Evolutionary conservation across 1,140 invertebrate species (phyloP).

Genomic region (Goniozus legneri): DNA sequence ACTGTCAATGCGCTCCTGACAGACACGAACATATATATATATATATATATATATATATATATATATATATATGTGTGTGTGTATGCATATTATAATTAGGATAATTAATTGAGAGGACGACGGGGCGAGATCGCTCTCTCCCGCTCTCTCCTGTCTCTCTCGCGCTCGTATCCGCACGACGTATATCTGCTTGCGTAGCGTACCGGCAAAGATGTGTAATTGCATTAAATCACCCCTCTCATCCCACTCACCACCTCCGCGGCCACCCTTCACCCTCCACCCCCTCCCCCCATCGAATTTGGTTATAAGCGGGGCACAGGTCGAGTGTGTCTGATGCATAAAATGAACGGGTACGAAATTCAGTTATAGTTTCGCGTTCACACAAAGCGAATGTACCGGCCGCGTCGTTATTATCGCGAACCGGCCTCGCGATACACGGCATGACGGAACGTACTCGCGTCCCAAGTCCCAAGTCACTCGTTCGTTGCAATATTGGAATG

Average conservation of each 20-base stretch:
- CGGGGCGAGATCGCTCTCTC: no score
- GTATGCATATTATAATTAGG: conserved; percentile 13
- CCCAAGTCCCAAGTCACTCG: no score
- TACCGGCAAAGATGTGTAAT: conserved; percentile 33
- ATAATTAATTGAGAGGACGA: no score
- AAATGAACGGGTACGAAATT: conserved; percentile 36
- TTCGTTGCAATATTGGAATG: no score
- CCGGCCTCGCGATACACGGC: conserved; percentile 32
- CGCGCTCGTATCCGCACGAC: no score
- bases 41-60: conserved; percentile 11
- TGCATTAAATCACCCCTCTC: no score
- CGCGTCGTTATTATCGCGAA: conserved; percentile 33
- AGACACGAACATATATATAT: no score
- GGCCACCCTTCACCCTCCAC: no score
- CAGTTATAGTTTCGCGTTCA: conserved; percentile 36
- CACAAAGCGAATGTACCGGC: conserved; percentile 31
- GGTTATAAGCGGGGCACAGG: conserved; percentile 35
- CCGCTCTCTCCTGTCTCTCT: no score
- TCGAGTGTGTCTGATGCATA: conserved; percentile 38
- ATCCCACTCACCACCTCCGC: no score
- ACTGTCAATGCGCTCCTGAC: no score
- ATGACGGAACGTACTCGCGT: conserved; percentile 32
- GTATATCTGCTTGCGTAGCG: conserved; percentile 20
- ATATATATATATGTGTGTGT: conserved; percentile 4
- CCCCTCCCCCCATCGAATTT: conserved; percentile 37